Base-by-base conservation (phyloP, 2,113 vertebrate genomes). In the Lophura nycthemera region DNA sequence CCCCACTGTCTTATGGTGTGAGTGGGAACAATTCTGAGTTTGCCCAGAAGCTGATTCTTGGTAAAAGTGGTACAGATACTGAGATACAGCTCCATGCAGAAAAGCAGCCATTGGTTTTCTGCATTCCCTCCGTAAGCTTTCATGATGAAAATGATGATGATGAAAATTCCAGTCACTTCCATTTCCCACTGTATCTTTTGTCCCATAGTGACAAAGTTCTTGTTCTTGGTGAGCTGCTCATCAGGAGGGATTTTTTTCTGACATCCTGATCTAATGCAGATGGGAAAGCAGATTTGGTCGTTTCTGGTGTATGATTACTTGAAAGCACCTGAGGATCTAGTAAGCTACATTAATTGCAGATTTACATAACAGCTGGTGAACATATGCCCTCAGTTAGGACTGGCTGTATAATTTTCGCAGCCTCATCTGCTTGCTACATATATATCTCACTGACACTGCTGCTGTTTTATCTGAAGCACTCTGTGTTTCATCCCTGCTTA, bases 281-380 rank as follows among this genome's bases (percentile, higher is more conserved):
- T 92, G 91, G 87, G 91, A 81, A 81, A 83, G 88, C 79, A 95
- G 85, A 86, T 90, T 81, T 78, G 72, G 81, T 74, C 25, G 5
- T 83, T 88, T 78, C 52, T 92, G 70, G 50, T 92, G 70, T 79
- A n/a, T 27, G 36, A 32, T 94, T 86, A 45, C 91, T 74, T 75
- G 79, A 88, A 91, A 75, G 88, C 86, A 97, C 94, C 94, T 96
- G 93, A 95, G 83, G 93, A 94, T 94, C 38, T 71, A 14, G 61
- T 82, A 91, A 95, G 89, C 83, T 95, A 67, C 95, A 95, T 91
- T 93, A 96, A 92, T 83, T 92, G 94, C 91, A 74, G 85, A 88
- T 92, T 95, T 95, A 52, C 65, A 34, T 47, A 95, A 74, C 96
- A 95, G 93, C 94, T 95, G 89, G 72, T 83, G 89, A 95, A 72